phyloP scores from a whole-genome alignment of 2,888 invertebrate genomes.

The Congeria kusceri region DNA sequence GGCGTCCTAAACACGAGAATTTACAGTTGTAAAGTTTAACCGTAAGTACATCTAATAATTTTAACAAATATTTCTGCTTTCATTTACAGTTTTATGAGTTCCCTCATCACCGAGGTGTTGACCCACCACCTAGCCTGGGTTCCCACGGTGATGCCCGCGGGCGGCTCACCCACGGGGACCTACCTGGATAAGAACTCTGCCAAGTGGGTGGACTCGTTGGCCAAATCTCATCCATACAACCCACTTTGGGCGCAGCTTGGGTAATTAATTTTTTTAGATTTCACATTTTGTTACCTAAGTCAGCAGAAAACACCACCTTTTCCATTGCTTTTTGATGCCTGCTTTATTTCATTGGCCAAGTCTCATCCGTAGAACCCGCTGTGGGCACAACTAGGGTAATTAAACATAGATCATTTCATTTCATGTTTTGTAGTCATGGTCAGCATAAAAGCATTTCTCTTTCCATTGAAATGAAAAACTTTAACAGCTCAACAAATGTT shows the following conservation, averaged over 20 bases:
- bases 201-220: conserved; percentile 86
- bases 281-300: no score
- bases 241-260: conserved; percentile 95
- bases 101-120: conserved; percentile 93
- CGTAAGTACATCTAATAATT: not conserved
- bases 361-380: conserved; percentile 93
- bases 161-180: conserved; percentile 82
- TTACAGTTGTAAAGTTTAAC: not conserved
- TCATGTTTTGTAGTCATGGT: no score
- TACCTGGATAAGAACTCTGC: conserved; percentile 85
- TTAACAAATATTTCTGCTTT: no score
- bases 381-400: conserved; percentile 93
- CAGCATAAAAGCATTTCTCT: no score
- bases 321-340: no score
- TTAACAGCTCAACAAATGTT: no score
- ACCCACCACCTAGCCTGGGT: conserved; percentile 97
- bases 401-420: no score
- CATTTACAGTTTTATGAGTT: conserved; percentile 94
- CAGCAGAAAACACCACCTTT: no score
- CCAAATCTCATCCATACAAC: conserved; percentile 91
- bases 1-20: no score
- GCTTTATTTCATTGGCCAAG: no score
- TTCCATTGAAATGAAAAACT: no score
- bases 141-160: conserved; percentile 89
- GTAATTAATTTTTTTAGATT: conserved; percentile 80